Evolutionary conservation across 1,140 invertebrate species (phyloP).

Genomic region (Linepithema humile): DNA sequence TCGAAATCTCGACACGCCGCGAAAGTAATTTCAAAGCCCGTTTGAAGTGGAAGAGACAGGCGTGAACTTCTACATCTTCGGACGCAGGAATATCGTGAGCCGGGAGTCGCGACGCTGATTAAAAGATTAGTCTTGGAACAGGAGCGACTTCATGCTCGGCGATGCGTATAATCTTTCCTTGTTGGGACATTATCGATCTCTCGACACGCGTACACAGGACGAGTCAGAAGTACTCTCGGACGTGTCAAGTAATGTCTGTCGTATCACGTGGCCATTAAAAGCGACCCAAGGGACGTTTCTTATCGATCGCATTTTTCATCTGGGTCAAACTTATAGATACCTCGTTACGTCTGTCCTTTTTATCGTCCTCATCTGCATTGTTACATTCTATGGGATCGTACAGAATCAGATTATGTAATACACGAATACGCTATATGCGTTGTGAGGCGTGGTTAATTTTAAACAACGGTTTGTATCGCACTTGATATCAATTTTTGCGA

Average conservation of each 20-base stretch:
- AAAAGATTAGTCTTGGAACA: slow-evolving; percentile 21
- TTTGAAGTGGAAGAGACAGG: background rate
- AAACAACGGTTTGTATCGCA: background rate
- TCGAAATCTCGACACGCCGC: background rate
- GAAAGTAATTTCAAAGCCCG: background rate
- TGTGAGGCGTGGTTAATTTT: background rate
- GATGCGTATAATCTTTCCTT: slow-evolving; percentile 54
- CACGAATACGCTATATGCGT: background rate
- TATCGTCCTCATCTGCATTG: slow-evolving; percentile 8
- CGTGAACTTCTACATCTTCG: slow-evolving; percentile 14
- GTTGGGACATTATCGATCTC: slow-evolving; percentile 34
- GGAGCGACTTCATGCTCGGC: slow-evolving; percentile 35
- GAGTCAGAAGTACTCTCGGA: background rate
- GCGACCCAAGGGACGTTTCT: slow-evolving; percentile 42
- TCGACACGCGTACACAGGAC: background rate
- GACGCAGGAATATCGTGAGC: background rate
- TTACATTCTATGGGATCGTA: too few relatives aligned
- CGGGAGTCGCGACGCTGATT: slow-evolving; percentile 19
- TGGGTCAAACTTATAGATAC: slow-evolving; percentile 41
- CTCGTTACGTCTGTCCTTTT: slow-evolving; percentile 16
- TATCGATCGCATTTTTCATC: slow-evolving; percentile 59
- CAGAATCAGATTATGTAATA: background rate
- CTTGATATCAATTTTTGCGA: background rate
- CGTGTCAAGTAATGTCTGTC: background rate
- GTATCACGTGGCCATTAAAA: slow-evolving; percentile 22